Evolutionary conservation across 1,140 invertebrate genomes (phyloP).

Genomic region (Drosophila sturtevanti): DNA sequence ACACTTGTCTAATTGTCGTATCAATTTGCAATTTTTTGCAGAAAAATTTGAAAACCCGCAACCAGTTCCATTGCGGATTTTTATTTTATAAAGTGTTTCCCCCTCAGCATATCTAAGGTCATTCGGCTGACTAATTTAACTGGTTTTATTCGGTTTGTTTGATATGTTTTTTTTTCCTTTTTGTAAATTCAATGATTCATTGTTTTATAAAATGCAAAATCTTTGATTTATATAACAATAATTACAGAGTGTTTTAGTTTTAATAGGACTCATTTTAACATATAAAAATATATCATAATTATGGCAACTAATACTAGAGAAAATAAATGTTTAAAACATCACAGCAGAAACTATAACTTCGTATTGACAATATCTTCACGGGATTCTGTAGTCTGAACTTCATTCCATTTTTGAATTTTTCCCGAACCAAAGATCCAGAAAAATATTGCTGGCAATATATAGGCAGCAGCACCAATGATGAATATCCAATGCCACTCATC

Average conservation of each 20-base stretch:
- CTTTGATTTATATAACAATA: constrained; percentile 50
- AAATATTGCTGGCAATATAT: constrained; percentile 87
- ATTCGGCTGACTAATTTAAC: constrained; percentile 29
- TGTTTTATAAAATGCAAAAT: neutral
- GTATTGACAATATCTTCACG: constrained; percentile 74
- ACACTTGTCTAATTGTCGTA: constrained; percentile 46
- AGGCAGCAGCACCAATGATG: constrained; percentile 88
- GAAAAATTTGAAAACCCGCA: constrained; percentile 52
- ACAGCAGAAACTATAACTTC: constrained; percentile 78
- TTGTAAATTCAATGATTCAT: constrained; percentile 9
- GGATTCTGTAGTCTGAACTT: constrained; percentile 60
- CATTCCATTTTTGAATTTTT: constrained; percentile 88
- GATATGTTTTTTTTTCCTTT: neutral
- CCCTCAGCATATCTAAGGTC: constrained; percentile 35
- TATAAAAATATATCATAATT: constrained; percentile 45
- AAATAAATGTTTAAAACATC: constrained; percentile 43
- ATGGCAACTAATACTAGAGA: constrained; percentile 67
- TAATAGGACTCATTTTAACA: constrained; percentile 65
- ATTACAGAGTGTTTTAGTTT: constrained; percentile 68
- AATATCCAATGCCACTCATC: constrained; percentile 91
- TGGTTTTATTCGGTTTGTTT: constrained; percentile 30
- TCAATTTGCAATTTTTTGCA: constrained; percentile 47
- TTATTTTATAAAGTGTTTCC: constrained; percentile 17
- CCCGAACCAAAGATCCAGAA: constrained; percentile 88
- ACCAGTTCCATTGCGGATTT: constrained; percentile 43